phyloP scores from a whole-genome alignment of 1,140 invertebrate species.

The Eurytemora carolleeae region DNA sequence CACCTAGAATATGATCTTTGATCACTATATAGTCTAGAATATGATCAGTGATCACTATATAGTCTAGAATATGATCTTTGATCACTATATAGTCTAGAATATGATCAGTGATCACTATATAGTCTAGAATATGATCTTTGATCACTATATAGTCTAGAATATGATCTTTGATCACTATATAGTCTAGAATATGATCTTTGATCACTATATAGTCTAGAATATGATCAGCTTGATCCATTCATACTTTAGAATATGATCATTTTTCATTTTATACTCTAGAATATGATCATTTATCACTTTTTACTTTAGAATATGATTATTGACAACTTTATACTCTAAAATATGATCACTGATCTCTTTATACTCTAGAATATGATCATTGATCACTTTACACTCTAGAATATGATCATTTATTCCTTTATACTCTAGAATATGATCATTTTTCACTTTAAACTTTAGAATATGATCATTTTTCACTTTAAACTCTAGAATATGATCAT shows the following conservation, averaged over 20 bases:
- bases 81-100: background rate
- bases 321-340: background rate
- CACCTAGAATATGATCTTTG: conserved; percentile 12
- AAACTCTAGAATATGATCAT: conserved; percentile 14
- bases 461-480: too few species aligned
- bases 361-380: background rate
- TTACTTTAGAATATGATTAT: background rate
- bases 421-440: too few species aligned
- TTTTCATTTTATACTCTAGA: background rate
- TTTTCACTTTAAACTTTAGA: too few species aligned
- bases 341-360: background rate
- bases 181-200: too few species aligned
- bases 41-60: background rate
- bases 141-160: too few species aligned
- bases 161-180: too few species aligned
- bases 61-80: background rate
- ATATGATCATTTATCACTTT: background rate
- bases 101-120: background rate
- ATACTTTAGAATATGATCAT: conserved; percentile 14
- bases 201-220: too few species aligned
- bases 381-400: too few species aligned
- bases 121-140: background rate
- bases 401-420: too few species aligned
- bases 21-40: background rate
- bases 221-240: too few species aligned